A percentile compares a stretch with the other conserved stretches of the same genome.
Evolutionary conservation across 2,797 vertebrate genomes (phyloP).

Genomic region (Epinephelus awoara): DNA sequence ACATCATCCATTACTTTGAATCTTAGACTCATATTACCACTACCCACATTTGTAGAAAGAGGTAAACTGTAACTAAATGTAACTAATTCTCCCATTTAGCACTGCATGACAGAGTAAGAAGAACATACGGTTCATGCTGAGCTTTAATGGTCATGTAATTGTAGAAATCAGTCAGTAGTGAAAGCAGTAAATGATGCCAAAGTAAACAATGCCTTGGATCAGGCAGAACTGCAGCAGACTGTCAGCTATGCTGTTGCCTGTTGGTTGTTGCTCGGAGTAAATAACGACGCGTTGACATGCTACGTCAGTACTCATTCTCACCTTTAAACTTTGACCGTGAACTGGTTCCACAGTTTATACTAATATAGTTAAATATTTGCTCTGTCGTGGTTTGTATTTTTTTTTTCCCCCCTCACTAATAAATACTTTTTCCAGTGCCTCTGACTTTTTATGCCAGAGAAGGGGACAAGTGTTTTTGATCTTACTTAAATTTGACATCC

Average conservation of each 20-base stretch:
- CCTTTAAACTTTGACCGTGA: conserved; percentile 26
- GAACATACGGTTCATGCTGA: conserved; percentile 34
- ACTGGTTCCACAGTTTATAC: not conserved
- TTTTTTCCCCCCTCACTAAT: conserved; percentile 4
- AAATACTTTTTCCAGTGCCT: conserved; percentile 20
- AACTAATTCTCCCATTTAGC: conserved; percentile 36
- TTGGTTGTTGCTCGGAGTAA: conserved; percentile 40
- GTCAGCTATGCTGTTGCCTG: conserved; percentile 27
- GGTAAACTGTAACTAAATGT: conserved; percentile 2
- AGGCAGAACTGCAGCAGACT: conserved; percentile 28
- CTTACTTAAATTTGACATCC: conserved; percentile 55
- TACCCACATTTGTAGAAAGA: conserved; percentile 12
- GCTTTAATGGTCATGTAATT: conserved; percentile 41
- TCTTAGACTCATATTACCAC: conserved; percentile 18
- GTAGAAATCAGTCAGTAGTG: conserved; percentile 47
- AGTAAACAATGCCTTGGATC: conserved; percentile 49
- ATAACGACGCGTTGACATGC: conserved; percentile 17
- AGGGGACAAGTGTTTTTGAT: conserved; percentile 38
- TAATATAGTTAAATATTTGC: conserved; percentile 3
- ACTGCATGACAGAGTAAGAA: conserved; percentile 7
- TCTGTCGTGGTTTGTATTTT: not conserved
- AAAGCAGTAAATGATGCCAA: conserved; percentile 47
- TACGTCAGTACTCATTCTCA: conserved; percentile 6
- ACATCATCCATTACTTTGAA: conserved; percentile 21
- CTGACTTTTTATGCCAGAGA: conserved; percentile 21